These are phyloP conservation scores for Epicampocera succincta DNA, from an alignment of 2,888 invertebrate species.

Conservation along the genomic window DNA sequence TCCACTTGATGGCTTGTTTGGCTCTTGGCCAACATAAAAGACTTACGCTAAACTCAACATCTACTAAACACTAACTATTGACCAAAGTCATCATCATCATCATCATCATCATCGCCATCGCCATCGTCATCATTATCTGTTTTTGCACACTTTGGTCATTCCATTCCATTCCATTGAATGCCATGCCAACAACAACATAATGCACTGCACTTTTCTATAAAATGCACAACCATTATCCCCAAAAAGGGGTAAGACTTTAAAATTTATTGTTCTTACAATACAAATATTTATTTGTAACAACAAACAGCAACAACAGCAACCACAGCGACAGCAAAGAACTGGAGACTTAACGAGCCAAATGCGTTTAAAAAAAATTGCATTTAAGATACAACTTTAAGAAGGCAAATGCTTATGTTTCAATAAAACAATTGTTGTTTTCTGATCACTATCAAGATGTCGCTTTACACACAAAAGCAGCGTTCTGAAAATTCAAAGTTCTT, in stretches of 20 bases:
- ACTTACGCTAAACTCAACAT: constrained; percentile 54
- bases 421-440: constrained; percentile 58
- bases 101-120: constrained; percentile 32
- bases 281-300: constrained; percentile 67
- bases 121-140: constrained; percentile 25
- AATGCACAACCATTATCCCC: constrained; percentile 60
- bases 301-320: neutral
- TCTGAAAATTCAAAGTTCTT: no score
- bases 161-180: neutral
- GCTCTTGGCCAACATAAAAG: constrained; percentile 61
- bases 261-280: constrained; percentile 66
- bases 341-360: constrained; percentile 43
- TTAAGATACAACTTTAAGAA: constrained; percentile 21
- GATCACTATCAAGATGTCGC: constrained; percentile 36
- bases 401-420: constrained; percentile 61
- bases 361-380: constrained; percentile 16
- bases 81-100: constrained; percentile 61
- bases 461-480: no score
- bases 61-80: constrained; percentile 46
- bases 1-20: constrained; percentile 40
- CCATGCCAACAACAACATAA: constrained; percentile 9
- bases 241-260: constrained; percentile 61
- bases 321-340: constrained; percentile 10
- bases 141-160: constrained; percentile 27
- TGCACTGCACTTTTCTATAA: constrained; percentile 50